Evolutionary conservation across 1,140 invertebrate genomes (phyloP).

Genomic region (Cydia pomonella): DNA sequence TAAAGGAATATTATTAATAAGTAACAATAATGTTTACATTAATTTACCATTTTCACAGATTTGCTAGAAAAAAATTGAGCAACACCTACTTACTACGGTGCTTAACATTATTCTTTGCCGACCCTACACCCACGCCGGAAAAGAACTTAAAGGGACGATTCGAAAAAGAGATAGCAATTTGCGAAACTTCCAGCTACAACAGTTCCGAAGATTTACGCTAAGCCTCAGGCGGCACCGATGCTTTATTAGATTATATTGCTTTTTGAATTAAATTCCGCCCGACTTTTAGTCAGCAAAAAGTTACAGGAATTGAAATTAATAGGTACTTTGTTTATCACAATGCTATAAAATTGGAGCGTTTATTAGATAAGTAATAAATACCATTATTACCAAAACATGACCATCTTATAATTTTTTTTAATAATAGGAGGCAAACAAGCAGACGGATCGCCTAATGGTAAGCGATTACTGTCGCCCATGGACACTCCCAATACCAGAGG

Average conservation of each 20-base stretch:
- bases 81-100: neutral
- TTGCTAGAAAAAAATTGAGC: neutral
- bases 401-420: too few relatives aligned
- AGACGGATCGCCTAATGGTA: too few relatives aligned
- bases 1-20: too few relatives aligned
- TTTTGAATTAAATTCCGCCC: conserved; percentile 13
- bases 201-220: conserved; percentile 30
- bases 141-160: conserved; percentile 48
- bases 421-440: too few relatives aligned
- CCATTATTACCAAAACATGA: neutral
- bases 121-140: conserved; percentile 9
- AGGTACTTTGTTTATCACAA: neutral
- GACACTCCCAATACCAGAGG: too few relatives aligned
- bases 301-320: conserved; percentile 3
- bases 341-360: neutral
- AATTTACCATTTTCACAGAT: neutral
- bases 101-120: neutral
- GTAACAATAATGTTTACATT: neutral
- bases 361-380: neutral
- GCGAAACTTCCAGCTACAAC: conserved; percentile 45
- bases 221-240: conserved; percentile 22
- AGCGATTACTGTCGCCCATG: too few relatives aligned
- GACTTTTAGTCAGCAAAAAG: conserved; percentile 23
- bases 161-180: conserved; percentile 56
- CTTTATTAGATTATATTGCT: conserved; percentile 33